Conservation (phyloP, 1,140 invertebrate genomes). For the Bombus difficillimus region DNA sequence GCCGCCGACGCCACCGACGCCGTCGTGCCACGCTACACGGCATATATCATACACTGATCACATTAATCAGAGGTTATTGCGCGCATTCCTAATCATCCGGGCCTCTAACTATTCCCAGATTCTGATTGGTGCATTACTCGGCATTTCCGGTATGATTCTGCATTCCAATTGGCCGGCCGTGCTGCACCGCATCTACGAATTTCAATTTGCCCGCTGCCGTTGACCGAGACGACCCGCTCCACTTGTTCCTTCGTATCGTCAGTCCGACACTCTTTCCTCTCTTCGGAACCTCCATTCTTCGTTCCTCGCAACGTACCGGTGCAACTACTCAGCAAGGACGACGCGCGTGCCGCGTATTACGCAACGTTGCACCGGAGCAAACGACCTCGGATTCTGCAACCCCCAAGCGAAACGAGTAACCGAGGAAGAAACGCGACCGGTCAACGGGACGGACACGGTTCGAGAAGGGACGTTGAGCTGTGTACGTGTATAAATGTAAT, state of each 20-base stretch:
- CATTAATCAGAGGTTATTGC: slow-evolving; percentile 84
- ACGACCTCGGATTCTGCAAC: too few species aligned
- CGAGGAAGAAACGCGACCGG: too few species aligned
- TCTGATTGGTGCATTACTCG: slow-evolving; percentile 83
- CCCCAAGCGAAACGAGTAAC: too few species aligned
- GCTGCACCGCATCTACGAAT: slow-evolving; percentile 65
- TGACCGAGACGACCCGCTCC: slow-evolving; percentile 42
- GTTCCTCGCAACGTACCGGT: too few species aligned
- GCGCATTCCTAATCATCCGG: slow-evolving; percentile 83
- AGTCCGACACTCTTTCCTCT: not conserved
- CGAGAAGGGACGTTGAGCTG: too few species aligned
- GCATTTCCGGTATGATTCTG: slow-evolving; percentile 83
- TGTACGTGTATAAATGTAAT: not conserved
- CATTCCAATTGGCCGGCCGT: slow-evolving; percentile 81
- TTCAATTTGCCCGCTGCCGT: slow-evolving; percentile 65
- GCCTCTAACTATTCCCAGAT: slow-evolving; percentile 82
- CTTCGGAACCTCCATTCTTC: too few species aligned
- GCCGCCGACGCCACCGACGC: slow-evolving; percentile 46
- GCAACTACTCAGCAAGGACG: too few species aligned
- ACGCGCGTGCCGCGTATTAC: too few species aligned
- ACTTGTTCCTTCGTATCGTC: not conserved
- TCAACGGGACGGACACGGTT: too few species aligned
- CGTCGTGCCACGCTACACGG: slow-evolving; percentile 62
- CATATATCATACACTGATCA: slow-evolving; percentile 80
- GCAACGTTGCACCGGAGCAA: too few species aligned